These are phyloP conservation scores for Isichthys henryi DNA, from an alignment of 2,113 vertebrate species.

Conservation along the genomic window DNA sequence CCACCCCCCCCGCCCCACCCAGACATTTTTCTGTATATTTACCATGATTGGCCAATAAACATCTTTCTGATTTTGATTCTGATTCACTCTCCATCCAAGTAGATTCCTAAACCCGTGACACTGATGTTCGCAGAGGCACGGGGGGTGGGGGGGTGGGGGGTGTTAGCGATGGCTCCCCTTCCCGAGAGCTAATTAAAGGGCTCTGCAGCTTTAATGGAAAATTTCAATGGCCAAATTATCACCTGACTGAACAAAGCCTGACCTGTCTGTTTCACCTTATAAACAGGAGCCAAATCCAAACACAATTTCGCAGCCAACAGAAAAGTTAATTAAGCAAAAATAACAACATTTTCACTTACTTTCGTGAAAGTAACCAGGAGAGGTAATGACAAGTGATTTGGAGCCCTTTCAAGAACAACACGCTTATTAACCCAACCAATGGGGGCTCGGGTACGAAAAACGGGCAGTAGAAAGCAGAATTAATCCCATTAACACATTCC, in stretches of 20 bases:
- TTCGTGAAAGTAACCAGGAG: background rate
- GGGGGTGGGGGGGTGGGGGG: background rate
- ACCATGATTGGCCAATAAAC: background rate
- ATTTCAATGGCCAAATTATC: background rate
- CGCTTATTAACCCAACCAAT: background rate
- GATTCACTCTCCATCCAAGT: background rate
- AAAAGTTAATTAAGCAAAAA: slow-evolving; percentile 5
- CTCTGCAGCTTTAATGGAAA: background rate
- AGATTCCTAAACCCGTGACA: background rate
- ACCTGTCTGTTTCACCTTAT: background rate
- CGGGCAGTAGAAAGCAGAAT: background rate
- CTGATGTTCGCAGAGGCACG: background rate
- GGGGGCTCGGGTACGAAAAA: background rate
- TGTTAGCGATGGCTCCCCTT: background rate
- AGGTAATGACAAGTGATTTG: background rate
- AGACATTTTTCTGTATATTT: background rate
- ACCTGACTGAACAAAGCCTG: background rate
- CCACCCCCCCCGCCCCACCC: no score
- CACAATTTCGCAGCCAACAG: background rate
- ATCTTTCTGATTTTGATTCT: background rate
- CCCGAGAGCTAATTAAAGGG: background rate
- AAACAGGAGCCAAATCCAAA: background rate
- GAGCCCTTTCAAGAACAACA: background rate
- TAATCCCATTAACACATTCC: background rate
- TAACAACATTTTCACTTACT: background rate